Percentiles rank a stretch among this genome's conserved stretches.
Evolutionary conservation across 2,797 vertebrate genomes (phyloP).

Genomic region (Glossophaga mutica): DNA sequence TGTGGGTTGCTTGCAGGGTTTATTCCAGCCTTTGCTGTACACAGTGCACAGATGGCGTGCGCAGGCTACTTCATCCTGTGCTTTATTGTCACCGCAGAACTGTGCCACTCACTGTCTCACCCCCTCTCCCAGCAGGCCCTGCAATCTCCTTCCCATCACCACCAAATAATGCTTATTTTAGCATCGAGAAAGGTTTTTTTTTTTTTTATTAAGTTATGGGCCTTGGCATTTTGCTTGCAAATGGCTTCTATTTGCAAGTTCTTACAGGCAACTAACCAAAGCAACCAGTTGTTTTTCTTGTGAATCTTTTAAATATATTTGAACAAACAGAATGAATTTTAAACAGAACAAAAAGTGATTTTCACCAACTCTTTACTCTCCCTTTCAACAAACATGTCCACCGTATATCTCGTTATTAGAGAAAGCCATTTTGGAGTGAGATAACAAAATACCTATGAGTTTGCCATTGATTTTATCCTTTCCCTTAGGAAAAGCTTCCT

Average conservation of each 20-base stretch:
- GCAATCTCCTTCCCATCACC: no score
- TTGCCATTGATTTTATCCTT: not conserved
- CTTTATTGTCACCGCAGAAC: not conserved
- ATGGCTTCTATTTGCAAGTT: not conserved
- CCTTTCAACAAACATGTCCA: not conserved
- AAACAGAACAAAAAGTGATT: not conserved
- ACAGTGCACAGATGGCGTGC: constrained; percentile 19
- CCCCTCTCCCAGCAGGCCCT: not conserved
- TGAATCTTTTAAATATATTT: not conserved
- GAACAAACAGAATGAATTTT: not conserved
- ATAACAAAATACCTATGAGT: not conserved
- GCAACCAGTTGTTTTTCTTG: not conserved
- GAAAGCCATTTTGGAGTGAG: not conserved
- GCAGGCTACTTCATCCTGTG: not conserved
- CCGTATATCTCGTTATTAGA: not conserved
- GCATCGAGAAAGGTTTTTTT: not conserved
- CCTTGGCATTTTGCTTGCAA: constrained; percentile 3
- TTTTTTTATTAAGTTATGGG: not conserved
- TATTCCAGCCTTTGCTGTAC: not conserved
- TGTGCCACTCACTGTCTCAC: not conserved
- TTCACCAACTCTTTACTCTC: not conserved
- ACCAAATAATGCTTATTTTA: not conserved
- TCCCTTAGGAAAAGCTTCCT: not conserved
- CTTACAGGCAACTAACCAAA: not conserved
- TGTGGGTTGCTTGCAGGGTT: not conserved